Conservation (phyloP, 2,797 vertebrate genomes). For the Molossus alvarezi region DNA sequence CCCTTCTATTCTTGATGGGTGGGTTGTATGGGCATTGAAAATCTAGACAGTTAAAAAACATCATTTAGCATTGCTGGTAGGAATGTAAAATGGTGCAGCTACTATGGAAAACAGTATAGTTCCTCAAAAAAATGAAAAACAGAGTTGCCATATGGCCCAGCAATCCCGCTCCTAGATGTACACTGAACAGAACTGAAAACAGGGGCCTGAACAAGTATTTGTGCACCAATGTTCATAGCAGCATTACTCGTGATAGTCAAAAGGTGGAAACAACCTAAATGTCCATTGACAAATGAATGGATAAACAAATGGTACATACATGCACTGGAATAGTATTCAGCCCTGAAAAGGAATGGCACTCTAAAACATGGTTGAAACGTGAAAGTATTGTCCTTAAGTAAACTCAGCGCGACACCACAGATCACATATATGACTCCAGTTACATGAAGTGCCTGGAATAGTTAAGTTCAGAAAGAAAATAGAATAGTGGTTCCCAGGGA, state of each 20-base stretch:
- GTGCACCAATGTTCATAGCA: rapidly evolving
- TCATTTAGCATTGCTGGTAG: not conserved
- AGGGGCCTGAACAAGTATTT: not conserved
- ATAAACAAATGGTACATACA: not conserved
- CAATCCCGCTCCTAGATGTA: not conserved
- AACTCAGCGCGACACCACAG: not conserved
- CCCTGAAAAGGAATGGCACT: not conserved
- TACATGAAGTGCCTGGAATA: rapidly evolving
- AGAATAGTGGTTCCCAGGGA: not conserved
- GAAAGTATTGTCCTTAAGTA: not conserved
- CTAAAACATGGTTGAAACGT: not conserved
- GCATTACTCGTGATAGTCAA: not conserved
- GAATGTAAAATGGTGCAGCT: not conserved
- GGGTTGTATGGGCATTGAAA: not conserved
- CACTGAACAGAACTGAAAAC: not conserved
- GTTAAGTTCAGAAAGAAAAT: not conserved
- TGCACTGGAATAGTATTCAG: not conserved
- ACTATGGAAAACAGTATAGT: not conserved
- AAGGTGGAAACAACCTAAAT: not conserved
- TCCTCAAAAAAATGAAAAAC: not conserved
- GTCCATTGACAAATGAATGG: not conserved
- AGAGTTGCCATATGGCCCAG: not conserved
- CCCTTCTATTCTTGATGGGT: not conserved
- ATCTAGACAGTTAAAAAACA: conserved; percentile 34
- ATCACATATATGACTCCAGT: not conserved